phyloP scores from a whole-genome alignment of 2,888 invertebrate genomes.

The Cataglyphis livida region DNA sequence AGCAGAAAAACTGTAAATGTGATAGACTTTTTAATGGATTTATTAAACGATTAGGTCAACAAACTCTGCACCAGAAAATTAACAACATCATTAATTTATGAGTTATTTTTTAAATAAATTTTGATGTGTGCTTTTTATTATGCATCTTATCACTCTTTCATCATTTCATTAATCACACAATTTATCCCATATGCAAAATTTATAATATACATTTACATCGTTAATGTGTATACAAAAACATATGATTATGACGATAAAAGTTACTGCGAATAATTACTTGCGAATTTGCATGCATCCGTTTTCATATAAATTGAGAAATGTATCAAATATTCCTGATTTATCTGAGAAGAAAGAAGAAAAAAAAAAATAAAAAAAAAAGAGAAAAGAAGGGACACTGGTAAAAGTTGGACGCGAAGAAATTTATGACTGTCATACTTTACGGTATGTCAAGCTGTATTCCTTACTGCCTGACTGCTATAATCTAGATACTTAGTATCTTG shows the following conservation, averaged over 20 bases:
- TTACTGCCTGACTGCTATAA: constrained; percentile 77
- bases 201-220: not conserved
- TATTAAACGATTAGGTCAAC: not conserved
- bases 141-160: not conserved
- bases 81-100: constrained; percentile 13
- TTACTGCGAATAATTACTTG: constrained; percentile 14
- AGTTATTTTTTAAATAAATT: not conserved
- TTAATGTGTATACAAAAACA: constrained; percentile 4
- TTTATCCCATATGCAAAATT: not conserved
- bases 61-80: not conserved
- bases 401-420: constrained; percentile 69
- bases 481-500: constrained; percentile 79
- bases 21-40: constrained; percentile 1
- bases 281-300: constrained; percentile 12
- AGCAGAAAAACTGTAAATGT: constrained; percentile 20
- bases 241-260: constrained; percentile 32
- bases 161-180: not conserved
- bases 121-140: not conserved
- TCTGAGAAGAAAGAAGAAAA: not conserved
- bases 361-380: not conserved
- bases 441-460: constrained; percentile 69
- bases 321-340: constrained; percentile 47
- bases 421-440: constrained; percentile 82
- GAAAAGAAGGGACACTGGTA: constrained; percentile 35
- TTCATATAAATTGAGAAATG: constrained; percentile 37